Percentiles rank a stretch among this genome's conserved stretches.
phyloP scores from a whole-genome alignment of 1,140 invertebrate genomes.

The Cotesia chilonis region DNA sequence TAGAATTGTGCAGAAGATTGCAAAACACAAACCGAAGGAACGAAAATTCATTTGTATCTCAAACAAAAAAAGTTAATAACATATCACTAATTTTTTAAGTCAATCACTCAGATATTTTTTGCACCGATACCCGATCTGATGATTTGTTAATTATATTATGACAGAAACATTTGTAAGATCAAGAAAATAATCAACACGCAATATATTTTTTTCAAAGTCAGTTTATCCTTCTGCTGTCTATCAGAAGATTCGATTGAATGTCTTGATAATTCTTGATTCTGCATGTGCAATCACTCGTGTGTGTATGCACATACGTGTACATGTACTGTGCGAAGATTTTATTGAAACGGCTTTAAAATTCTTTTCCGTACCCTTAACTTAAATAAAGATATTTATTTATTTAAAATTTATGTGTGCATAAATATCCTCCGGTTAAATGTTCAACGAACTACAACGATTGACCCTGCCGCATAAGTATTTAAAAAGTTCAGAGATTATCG shows the following conservation, averaged over 20 bases:
- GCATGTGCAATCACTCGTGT: neutral
- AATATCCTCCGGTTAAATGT: neutral
- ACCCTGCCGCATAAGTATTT: neutral
- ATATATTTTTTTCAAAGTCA: conserved; percentile 13
- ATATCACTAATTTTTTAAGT: too few species aligned
- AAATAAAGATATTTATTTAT: neutral
- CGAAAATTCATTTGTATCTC: too few species aligned
- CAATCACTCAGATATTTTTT: too few species aligned
- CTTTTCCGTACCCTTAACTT: too few species aligned
- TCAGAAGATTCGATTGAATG: conserved; percentile 15
- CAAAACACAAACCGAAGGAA: too few species aligned
- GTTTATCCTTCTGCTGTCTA: conserved; percentile 32
- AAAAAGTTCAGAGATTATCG: conserved; percentile 13
- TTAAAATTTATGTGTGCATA: neutral
- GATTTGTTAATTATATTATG: neutral
- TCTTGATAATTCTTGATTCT: neutral
- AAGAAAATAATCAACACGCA: neutral
- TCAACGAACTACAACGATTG: neutral
- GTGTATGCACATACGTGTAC: too few species aligned
- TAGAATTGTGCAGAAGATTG: too few species aligned
- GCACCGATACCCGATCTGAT: neutral
- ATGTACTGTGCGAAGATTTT: too few species aligned
- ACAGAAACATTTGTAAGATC: conserved; percentile 5
- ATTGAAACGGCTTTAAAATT: too few species aligned
- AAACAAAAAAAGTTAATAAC: too few species aligned